Percentiles rank a stretch among this genome's conserved stretches.
Conservation (phyloP, 2,113 vertebrate genomes). For the Pomatorhinus ruficollis region DNA sequence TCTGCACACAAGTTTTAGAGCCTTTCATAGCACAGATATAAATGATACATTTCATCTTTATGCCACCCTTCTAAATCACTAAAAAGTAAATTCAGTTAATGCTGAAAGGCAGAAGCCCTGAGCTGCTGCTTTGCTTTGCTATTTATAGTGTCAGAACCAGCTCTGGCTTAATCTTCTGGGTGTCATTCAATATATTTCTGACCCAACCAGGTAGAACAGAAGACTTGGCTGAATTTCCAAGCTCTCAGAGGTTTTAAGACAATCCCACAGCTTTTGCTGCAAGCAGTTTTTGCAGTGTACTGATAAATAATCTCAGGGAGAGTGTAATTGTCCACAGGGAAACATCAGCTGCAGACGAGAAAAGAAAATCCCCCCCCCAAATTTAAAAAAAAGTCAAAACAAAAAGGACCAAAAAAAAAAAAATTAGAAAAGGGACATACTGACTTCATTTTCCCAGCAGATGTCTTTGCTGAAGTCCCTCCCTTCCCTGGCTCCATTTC, state of each 20-base stretch:
- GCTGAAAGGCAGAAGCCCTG: constrained; percentile 7
- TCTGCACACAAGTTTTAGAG: constrained; percentile 3
- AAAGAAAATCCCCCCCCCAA: accelerated
- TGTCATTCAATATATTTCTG: constrained; percentile 41
- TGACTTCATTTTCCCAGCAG: constrained; percentile 40
- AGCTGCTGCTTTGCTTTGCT: neutral
- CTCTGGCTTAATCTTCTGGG: constrained; percentile 34
- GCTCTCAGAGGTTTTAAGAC: constrained; percentile 14
- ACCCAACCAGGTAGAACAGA: constrained; percentile 27
- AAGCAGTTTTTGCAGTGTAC: neutral
- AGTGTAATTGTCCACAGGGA: neutral
- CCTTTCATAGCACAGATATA: constrained; percentile 7
- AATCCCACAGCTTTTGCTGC: neutral
- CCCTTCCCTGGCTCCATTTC: neutral
- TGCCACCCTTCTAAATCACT: constrained; percentile 17
- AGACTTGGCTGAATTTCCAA: neutral
- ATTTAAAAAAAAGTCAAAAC: neutral
- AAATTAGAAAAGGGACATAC: neutral
- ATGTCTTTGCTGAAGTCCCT: constrained; percentile 22
- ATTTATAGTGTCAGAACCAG: neutral
- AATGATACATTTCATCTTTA: constrained; percentile 52
- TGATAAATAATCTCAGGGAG: constrained; percentile 12
- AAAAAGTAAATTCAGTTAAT: constrained; percentile 13
- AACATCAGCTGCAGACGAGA: neutral
- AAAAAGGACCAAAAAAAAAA: neutral